Percentiles rank a stretch among this genome's conserved stretches.
These are phyloP conservation scores for Ceratitis capitata DNA, from an alignment of 1,140 invertebrate species.

Conservation along the genomic window DNA sequence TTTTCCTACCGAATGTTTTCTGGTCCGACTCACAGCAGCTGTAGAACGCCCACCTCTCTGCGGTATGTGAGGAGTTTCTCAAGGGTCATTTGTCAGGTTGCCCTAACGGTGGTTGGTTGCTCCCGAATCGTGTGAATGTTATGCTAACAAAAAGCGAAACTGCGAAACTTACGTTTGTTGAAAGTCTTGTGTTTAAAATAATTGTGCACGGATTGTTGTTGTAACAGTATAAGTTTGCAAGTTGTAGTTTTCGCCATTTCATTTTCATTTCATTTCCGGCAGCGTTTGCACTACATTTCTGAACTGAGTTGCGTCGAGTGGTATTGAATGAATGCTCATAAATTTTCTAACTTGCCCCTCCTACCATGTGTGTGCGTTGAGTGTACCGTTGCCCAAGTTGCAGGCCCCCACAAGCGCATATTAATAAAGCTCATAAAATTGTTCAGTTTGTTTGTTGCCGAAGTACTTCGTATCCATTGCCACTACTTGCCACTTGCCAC, in stretches of 20 bases:
- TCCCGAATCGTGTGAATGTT: neutral
- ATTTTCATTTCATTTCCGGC: slow-evolving; percentile 25
- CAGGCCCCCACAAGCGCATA: neutral
- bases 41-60: neutral
- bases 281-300: neutral
- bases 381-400: neutral
- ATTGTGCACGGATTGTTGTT: slow-evolving; percentile 13
- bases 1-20: no score
- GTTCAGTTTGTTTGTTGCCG: neutral
- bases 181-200: slow-evolving; percentile 2
- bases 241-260: slow-evolving; percentile 9
- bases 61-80: neutral
- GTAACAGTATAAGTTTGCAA: neutral
- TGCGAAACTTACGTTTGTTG: neutral
- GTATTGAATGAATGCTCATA: slow-evolving; percentile 24
- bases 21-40: no score
- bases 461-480: slow-evolving; percentile 24
- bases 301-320: slow-evolving; percentile 4
- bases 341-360: slow-evolving; percentile 17
- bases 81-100: slow-evolving; percentile 4
- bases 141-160: no score
- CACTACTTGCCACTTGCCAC: neutral
- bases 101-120: neutral
- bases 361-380: neutral
- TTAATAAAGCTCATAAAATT: neutral